Evolutionary conservation across 2,888 invertebrate species (phyloP), one percentile per base, ranked within the genome.

Genomic region (Digitonthophagus gazella): DNA sequence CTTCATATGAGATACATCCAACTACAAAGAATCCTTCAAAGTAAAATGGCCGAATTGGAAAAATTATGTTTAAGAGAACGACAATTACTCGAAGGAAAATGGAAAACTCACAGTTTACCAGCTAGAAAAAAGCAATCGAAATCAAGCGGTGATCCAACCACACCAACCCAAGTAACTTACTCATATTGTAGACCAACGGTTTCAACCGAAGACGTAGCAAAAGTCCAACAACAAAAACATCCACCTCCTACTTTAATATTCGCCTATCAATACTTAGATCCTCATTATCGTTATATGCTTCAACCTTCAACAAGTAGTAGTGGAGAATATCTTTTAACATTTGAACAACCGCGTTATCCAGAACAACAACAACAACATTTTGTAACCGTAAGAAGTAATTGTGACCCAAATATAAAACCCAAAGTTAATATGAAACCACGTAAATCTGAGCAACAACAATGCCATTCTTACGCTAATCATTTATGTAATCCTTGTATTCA

Each of bases 1-100:
- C 87, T 98, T 0, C 96, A 97, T 81, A 93, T 96, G 87, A 90
- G 96, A 71, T 95, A 95, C 79, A 93, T 97, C 73, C 94, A 94
- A 78, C 85, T 97, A 22, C 95, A 96, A 83, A 88, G 93, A 75
- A 86, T 92, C 44, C 84, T 96, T 18, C 94, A 96, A 81, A 88
- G 89, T 58, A 95, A 95, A 82, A 90, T 95, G 87, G 88, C 90
- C 61, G 95, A 95, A 81, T 82, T 96, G 66, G 95, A 96, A 80
- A 88, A 93, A 67, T 85, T 95, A 3, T 92, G 91, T 75, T 84
- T 93, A 67, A 87, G 92, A 2, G 96, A 96, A 81, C 88, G 93
- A 67, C 93, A 95, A 78, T 86, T 96, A 8, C 84, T 93, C 58
- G 92, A 93, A 83, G 90, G 92, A 16, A 93, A 93, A 80, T 94